phyloP scores from a whole-genome alignment of 2,888 invertebrate genomes.

The Lymantria dispar region DNA sequence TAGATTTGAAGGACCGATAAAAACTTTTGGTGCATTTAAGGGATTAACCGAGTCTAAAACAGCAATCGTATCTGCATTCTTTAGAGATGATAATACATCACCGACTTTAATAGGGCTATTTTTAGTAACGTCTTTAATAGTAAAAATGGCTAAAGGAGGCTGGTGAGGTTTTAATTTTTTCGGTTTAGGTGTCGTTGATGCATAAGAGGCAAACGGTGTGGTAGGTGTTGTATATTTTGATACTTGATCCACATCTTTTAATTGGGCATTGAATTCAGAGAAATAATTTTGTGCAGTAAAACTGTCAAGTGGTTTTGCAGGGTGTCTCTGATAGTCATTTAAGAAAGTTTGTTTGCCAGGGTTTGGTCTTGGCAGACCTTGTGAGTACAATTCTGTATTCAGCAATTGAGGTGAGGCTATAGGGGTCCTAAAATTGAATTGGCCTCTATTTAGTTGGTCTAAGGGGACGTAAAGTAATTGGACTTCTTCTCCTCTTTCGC shows the following conservation, averaged over 20 bases:
- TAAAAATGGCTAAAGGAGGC: conserved; percentile 91
- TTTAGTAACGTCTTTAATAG: conserved; percentile 79
- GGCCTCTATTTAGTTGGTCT: conserved; percentile 85
- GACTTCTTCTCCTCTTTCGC: conserved; percentile 85
- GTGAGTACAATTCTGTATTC: conserved; percentile 58
- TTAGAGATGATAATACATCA: conserved; percentile 87
- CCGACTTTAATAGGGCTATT: conserved; percentile 82
- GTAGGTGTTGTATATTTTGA: conserved; percentile 64
- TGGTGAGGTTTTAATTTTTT: conserved; percentile 89
- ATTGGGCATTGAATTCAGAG: conserved; percentile 58
- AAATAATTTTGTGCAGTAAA: conserved; percentile 53
- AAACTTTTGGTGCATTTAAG: conserved; percentile 87
- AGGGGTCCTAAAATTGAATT: conserved; percentile 65
- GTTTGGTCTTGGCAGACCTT: conserved; percentile 46
- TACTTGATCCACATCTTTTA: conserved; percentile 53
- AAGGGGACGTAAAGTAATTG: conserved; percentile 92
- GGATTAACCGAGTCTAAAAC: conserved; percentile 89
- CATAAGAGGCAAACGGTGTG: conserved; percentile 63
- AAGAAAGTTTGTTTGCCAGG: conserved; percentile 45
- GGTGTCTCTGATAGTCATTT: conserved; percentile 51
- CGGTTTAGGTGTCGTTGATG: conserved; percentile 69
- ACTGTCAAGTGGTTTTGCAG: conserved; percentile 46
- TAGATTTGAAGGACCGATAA: conserved; percentile 90
- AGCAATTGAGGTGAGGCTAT: conserved; percentile 47
- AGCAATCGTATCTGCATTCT: conserved; percentile 87